Evolutionary conservation across 1,140 invertebrate species (phyloP).

Genomic region (Drosophila aff.): DNA sequence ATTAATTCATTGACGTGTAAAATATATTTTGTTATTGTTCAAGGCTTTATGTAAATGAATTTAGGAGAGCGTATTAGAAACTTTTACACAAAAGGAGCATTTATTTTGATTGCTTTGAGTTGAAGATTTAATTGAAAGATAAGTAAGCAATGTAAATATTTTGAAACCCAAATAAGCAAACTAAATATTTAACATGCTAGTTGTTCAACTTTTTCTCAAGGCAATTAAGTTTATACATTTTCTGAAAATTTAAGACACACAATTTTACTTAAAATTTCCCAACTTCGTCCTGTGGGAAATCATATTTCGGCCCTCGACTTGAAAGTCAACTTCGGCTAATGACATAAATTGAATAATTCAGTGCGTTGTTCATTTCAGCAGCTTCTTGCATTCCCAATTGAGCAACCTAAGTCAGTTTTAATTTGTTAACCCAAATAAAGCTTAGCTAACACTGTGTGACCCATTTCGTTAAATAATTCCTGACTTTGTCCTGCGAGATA

Average conservation of each 20-base stretch:
- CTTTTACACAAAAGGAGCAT: not conserved
- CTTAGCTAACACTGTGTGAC: slow-evolving; percentile 8
- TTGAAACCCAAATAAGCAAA: not conserved
- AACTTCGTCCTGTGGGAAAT: slow-evolving; percentile 1
- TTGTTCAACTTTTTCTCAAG: not conserved
- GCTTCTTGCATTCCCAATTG: not conserved
- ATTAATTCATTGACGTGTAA: slow-evolving; percentile 32
- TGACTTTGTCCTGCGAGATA: slow-evolving; percentile 2
- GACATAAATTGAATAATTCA: slow-evolving; percentile 15
- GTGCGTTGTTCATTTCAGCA: slow-evolving; percentile 3
- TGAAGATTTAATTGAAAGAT: not conserved
- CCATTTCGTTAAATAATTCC: slow-evolving; percentile 5
- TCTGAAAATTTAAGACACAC: not conserved
- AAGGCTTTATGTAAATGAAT: not conserved
- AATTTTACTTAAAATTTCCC: too few relatives aligned
- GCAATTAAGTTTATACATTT: not conserved
- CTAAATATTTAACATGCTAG: too few relatives aligned
- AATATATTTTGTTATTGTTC: slow-evolving; percentile 17
- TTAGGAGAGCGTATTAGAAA: not conserved
- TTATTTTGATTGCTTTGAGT: not conserved
- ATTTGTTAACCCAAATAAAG: slow-evolving; percentile 8
- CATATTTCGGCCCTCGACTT: not conserved
- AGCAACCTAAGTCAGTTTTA: not conserved
- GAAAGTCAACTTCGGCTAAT: slow-evolving; percentile 5
- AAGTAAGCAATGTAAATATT: not conserved